Evolutionary conservation across 1,140 invertebrate species (phyloP), one percentile per base, ranked within the genome.

Genomic region (Mya arenaria): DNA sequence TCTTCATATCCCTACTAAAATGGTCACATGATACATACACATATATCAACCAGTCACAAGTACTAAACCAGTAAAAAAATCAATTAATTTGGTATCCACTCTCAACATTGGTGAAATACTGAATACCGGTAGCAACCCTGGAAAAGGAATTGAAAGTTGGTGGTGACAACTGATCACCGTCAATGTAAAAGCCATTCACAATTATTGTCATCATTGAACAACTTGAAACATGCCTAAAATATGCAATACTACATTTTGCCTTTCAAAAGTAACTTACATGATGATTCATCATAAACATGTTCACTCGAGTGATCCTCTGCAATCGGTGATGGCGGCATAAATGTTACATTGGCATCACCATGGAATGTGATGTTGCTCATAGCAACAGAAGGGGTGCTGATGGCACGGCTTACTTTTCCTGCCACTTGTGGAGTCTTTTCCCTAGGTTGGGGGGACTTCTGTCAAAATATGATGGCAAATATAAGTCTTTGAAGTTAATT

Each of bases 301-400:
- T 68, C 15, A 15, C 41, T 55, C 10, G 17, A 5, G 10, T 17
- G 32, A 30, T 23, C 25, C 28, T 82, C 69, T 13, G 34, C 4
- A 19, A 82, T 82, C 3, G 79, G 79, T 0, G 79, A 82, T 6
- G 77, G 77, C 0, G 79, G 79, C 56, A 82, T 30, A 8, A 62
- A 52, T 1, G 68, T 73, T 25, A 82, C 52, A 25, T 82, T 73
- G 4, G 30, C 58, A 5, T 82, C 79, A 2, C 69, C 79, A 55
- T 73, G 58, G 37, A 82, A 82, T 19, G 79, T 82, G 17, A 82
- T 82, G 44, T 82, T 79, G 36, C 10, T 19, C 63, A 69, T 68
- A 39, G 44, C 63, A 69, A 60, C 65, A 55, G 77, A 79, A 1
- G 77, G 77, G 8, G 77, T 79, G 56, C 77, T 79, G 1, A 79